Evolutionary conservation across 1,140 invertebrate genomes (phyloP).

Genomic region (Monochamus saltuarius): DNA sequence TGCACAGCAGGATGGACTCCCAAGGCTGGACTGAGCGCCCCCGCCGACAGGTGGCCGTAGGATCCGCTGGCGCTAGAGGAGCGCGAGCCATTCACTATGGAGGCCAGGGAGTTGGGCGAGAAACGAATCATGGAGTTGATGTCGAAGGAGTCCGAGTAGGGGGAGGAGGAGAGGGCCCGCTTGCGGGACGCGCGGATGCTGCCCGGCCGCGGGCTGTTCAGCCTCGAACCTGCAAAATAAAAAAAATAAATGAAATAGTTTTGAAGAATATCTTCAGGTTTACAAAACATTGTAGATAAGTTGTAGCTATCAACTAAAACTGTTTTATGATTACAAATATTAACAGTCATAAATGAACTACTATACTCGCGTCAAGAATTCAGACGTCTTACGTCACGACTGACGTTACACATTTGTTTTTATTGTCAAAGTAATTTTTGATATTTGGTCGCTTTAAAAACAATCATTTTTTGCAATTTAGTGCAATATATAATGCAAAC

Average conservation of each 20-base stretch:
- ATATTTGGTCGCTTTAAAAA: too few species aligned
- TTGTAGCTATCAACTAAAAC: too few species aligned
- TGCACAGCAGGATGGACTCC: conserved; percentile 69
- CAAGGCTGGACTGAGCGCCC: conserved; percentile 58
- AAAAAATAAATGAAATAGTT: not conserved
- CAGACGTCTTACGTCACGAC: too few species aligned
- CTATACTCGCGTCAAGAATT: too few species aligned
- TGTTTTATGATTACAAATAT: too few species aligned
- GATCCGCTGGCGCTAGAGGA: conserved; percentile 85
- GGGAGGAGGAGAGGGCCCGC: conserved; percentile 88
- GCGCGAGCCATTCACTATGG: conserved; percentile 85
- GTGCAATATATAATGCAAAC: too few species aligned
- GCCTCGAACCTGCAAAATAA: conserved; percentile 64
- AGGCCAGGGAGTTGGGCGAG: conserved; percentile 89
- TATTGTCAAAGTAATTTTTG: too few species aligned
- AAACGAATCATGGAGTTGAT: conserved; percentile 94
- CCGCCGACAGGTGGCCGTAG: conserved; percentile 91
- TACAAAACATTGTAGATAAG: too few species aligned
- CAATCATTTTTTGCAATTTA: too few species aligned
- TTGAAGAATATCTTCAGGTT: not conserved
- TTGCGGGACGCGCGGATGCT: conserved; percentile 69
- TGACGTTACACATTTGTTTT: too few species aligned
- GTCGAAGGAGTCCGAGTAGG: conserved; percentile 91
- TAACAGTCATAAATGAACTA: too few species aligned
- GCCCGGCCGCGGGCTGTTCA: conserved; percentile 66